phyloP scores from a whole-genome alignment of 23 tunicate species.

The Ciona savignyi region DNA sequence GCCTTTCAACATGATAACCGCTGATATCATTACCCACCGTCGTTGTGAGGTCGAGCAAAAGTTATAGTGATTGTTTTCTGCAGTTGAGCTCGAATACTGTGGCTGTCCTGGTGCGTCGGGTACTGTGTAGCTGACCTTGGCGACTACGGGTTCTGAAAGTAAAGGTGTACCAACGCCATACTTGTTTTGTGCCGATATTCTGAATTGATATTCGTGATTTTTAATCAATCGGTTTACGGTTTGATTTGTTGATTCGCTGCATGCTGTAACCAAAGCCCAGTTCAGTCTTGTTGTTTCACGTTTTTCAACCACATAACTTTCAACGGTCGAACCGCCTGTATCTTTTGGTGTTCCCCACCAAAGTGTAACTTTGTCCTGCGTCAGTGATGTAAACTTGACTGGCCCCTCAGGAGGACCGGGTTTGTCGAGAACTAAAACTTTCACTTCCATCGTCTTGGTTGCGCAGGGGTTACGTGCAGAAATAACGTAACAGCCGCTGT shows the following conservation, averaged over 20 bases:
- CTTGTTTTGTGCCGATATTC: slow-evolving; percentile 81
- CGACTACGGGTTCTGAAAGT: slow-evolving; percentile 78
- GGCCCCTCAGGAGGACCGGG: slow-evolving; percentile 98
- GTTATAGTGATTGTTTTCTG: slow-evolving; percentile 75
- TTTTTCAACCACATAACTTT: slow-evolving; percentile 78
- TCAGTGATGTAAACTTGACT: slow-evolving; percentile 47
- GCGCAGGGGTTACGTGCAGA: slow-evolving; percentile 78
- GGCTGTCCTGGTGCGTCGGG: slow-evolving; percentile 86
- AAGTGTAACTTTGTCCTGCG: slow-evolving; percentile 85
- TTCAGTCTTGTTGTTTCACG: slow-evolving; percentile 72
- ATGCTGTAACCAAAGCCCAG: slow-evolving; percentile 84
- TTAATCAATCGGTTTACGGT: slow-evolving; percentile 71
- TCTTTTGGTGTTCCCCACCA: slow-evolving; percentile 87
- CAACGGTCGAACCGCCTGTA: slow-evolving; percentile 80
- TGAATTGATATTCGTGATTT: slow-evolving; percentile 89
- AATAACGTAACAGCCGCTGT: slow-evolving; percentile 76
- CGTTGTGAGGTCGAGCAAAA: slow-evolving; percentile 63
- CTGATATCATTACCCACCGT: slow-evolving; percentile 95
- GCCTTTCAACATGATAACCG: slow-evolving; percentile 90
- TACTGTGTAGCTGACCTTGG: slow-evolving; percentile 70
- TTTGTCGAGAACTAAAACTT: slow-evolving; percentile 58
- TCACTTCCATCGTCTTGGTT: slow-evolving; percentile 59
- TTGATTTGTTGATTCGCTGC: slow-evolving; percentile 46
- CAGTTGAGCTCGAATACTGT: slow-evolving; percentile 44
- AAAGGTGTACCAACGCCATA: slow-evolving; percentile 76